These are phyloP conservation scores for Denticeps clupeoides DNA, from an alignment of 2,797 vertebrate species.

Conservation along the genomic window DNA sequence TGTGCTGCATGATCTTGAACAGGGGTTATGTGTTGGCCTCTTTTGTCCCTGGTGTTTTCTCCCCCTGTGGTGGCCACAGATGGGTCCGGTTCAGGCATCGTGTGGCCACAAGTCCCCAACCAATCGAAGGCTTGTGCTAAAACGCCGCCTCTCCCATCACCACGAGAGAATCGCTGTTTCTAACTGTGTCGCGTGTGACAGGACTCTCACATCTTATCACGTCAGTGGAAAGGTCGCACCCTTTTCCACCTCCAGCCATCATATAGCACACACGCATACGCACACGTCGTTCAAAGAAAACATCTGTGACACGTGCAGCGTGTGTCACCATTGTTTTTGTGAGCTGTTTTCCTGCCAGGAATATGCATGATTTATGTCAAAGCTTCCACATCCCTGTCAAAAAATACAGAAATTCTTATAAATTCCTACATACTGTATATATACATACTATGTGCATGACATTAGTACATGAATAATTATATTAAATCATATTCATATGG, in stretches of 20 bases:
- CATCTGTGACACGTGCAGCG: constrained; percentile 8
- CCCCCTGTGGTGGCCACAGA: background rate
- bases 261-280: constrained; percentile 15
- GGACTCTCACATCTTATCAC: constrained; percentile 24
- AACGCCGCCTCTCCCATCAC: constrained; percentile 1
- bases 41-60: too few species aligned
- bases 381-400: too few species aligned
- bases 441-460: too few species aligned
- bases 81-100: background rate
- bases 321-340: too few species aligned
- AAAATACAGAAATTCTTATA: too few species aligned
- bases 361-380: too few species aligned
- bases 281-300: constrained; percentile 26
- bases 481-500: too few species aligned
- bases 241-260: constrained; percentile 25
- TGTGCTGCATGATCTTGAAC: too few species aligned
- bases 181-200: constrained; percentile 19
- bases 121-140: background rate
- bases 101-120: background rate
- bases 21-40: too few species aligned
- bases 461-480: too few species aligned
- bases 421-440: too few species aligned
- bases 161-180: constrained; percentile 20
- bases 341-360: too few species aligned
- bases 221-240: constrained; percentile 29